Evolutionary conservation across 2,113 vertebrate species (phyloP), one percentile per base, ranked within the genome.

Genomic region (Macquaria ambigua): DNA sequence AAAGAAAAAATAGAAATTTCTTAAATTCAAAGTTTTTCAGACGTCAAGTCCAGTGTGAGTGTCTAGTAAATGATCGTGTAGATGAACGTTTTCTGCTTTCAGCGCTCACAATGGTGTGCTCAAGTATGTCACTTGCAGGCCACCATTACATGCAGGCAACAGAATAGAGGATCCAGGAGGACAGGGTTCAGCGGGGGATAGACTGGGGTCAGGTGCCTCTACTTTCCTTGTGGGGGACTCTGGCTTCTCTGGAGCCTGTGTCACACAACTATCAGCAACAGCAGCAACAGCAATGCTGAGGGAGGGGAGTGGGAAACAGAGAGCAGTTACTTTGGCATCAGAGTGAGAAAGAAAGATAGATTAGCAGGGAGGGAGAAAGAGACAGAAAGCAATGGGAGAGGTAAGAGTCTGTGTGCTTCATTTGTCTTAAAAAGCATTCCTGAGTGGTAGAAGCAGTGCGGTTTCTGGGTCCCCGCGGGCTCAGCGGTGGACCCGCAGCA

Each of bases 171-270:
- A 93, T 91, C 92, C 94, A 53, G 92, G 88, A 72, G 92, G 86
- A 79, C 85, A 92, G 87, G 93, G 91, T 43, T 92, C 90, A 83
- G 87, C 73, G 25, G 87, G 89, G 91, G 87, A 85, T n/a, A 90
- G 91, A 90, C 81, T 89, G 92, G 91, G 94, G 89, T 90, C 91
- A 62, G 91, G 91, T 84, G 94, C 89, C 91, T 95, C 93, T 96
- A 96, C 95, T 96, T 96, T 96, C 95, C 95, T 96, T 94, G 87
- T 95, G 90, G 95, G 94, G 93, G 95, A 94, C 84, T 94, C 94
- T 88, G 96, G 94, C 92, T 96, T 96, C 94, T 95, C 95, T 89
- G 94, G 93, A 92, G 93, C 92, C 94, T 95, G 94, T 92, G 94
- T 93, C 94, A 95, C 95, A 94, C 94, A 95, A 94, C 93, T 95